Base-by-base conservation (phyloP, 2,888 invertebrate genomes). In the Cerceris ruficornis region DNA sequence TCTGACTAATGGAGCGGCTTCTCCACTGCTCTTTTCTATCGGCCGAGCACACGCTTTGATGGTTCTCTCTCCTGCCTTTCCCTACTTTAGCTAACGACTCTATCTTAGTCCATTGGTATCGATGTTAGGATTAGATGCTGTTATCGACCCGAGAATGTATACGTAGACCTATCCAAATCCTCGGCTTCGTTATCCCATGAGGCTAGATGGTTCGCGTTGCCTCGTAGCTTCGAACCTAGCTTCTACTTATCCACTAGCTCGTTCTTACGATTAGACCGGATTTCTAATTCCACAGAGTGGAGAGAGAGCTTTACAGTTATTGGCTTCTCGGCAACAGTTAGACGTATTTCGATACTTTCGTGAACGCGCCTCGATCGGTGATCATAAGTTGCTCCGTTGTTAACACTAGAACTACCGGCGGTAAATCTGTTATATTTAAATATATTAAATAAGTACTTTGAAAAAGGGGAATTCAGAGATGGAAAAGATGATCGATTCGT, bases 41-140 rank as follows among this genome's bases (percentile, higher is more conserved):
- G 15, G n/a, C 60, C 54, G 50, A 59, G 57, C 49, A n/a, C 59
- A 52, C 68, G 50, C 52, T 15, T 57, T 41, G 42, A 15, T 28
- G 42, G 13, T 55, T 39, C 50, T 58, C 42, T 7, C 69, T 46
- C 59, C 62, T 67, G 66, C 72, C 61, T 71, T 65, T 55, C 60
- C 46, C 46, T 42, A 46, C 62, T 69, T 68, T 61, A 75, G 62
- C 65, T 65, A 49, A 59, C 60, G 70, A 60, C 62, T 61, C 64
- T n/a, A 69, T 72, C 55, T 17, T 17, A 55, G 17, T 59, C 41
- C 65, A 54, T 66, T 52, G 65, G 50, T 69, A 72, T 76, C 65
- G 28, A 74, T 80, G 78, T 77, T 80, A 77, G 80, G 76, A 78
- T 84, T 82, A 86, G 83, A 85, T 79, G 77, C 76, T 76, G 80